These are phyloP conservation scores for Shargacucullia verbasci DNA, from an alignment of 2,888 invertebrate genomes.

Conservation along the genomic window DNA sequence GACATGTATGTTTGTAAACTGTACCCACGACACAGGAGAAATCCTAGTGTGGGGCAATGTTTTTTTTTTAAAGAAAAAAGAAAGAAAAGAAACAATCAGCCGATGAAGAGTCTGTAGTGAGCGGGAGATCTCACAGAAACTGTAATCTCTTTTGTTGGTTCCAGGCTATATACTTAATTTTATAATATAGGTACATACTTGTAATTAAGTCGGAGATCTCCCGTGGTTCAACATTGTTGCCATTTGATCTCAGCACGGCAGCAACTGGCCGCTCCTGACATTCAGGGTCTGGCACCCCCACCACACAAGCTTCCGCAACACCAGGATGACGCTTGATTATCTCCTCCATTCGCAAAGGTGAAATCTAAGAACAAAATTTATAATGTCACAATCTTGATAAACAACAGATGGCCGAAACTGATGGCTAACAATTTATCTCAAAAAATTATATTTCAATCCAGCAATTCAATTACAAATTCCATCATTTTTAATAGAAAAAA, in stretches of 20 bases:
- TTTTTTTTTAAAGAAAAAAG: too few relatives aligned
- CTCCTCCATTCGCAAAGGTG: slow-evolving; percentile 67
- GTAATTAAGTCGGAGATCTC: slow-evolving; percentile 67
- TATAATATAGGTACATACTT: slow-evolving; percentile 56
- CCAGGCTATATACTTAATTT: background rate
- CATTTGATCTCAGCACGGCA: slow-evolving; percentile 60
- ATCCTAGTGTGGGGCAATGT: too few relatives aligned
- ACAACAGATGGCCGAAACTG: background rate
- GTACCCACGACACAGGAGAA: too few relatives aligned
- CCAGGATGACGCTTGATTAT: slow-evolving; percentile 64
- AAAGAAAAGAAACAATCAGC: too few relatives aligned
- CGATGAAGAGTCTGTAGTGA: too few relatives aligned
- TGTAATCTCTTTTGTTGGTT: too few relatives aligned
- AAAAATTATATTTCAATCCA: too few relatives aligned
- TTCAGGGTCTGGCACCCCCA: slow-evolving; percentile 59
- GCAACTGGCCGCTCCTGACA: slow-evolving; percentile 66
- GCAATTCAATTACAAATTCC: too few relatives aligned
- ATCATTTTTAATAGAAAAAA: too few relatives aligned
- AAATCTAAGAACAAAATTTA: slow-evolving; percentile 55
- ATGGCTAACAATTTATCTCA: too few relatives aligned
- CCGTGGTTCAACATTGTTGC: slow-evolving; percentile 55
- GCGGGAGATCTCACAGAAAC: too few relatives aligned
- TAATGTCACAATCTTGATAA: background rate
- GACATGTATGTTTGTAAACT: too few relatives aligned
- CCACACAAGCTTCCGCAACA: slow-evolving; percentile 65